phyloP scores from a whole-genome alignment of 2,888 invertebrate species.

The Spialia ferax region DNA sequence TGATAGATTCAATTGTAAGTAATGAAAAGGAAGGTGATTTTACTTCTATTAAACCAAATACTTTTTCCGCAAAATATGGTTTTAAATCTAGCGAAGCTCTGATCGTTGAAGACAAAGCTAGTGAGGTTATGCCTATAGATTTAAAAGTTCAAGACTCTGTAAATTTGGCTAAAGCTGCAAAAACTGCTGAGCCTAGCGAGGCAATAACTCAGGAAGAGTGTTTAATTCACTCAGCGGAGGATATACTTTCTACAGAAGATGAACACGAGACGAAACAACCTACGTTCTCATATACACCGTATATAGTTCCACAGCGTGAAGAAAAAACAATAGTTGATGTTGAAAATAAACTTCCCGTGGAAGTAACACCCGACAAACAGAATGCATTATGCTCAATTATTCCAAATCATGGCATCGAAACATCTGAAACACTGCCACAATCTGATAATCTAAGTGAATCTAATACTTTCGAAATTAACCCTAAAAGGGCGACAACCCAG shows the following conservation, averaged over 20 bases:
- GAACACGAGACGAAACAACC: slow-evolving; percentile 69
- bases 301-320: slow-evolving; percentile 85
- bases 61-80: slow-evolving; percentile 55
- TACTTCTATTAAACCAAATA: slow-evolving; percentile 51
- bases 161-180: slow-evolving; percentile 64
- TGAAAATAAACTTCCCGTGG: slow-evolving; percentile 77
- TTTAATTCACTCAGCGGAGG: slow-evolving; percentile 77
- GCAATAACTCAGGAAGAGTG: slow-evolving; percentile 87
- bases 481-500: slow-evolving; percentile 63
- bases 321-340: slow-evolving; percentile 87
- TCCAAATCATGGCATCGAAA: slow-evolving; percentile 80
- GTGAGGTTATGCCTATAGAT: slow-evolving; percentile 71
- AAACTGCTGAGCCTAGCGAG: slow-evolving; percentile 79
- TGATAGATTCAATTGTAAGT: slow-evolving; percentile 80
- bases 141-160: slow-evolving; percentile 59
- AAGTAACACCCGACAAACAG: slow-evolving; percentile 71
- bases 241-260: slow-evolving; percentile 58
- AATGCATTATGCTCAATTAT: slow-evolving; percentile 71
- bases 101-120: slow-evolving; percentile 80
- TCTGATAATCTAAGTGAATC: slow-evolving; percentile 81
- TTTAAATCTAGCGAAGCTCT: slow-evolving; percentile 77
- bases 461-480: slow-evolving; percentile 66
- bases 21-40: slow-evolving; percentile 86
- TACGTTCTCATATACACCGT: slow-evolving; percentile 72
- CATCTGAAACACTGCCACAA: slow-evolving; percentile 84